Conservation (phyloP, 1,140 invertebrate genomes). For the Apis laboriosa region DNA sequence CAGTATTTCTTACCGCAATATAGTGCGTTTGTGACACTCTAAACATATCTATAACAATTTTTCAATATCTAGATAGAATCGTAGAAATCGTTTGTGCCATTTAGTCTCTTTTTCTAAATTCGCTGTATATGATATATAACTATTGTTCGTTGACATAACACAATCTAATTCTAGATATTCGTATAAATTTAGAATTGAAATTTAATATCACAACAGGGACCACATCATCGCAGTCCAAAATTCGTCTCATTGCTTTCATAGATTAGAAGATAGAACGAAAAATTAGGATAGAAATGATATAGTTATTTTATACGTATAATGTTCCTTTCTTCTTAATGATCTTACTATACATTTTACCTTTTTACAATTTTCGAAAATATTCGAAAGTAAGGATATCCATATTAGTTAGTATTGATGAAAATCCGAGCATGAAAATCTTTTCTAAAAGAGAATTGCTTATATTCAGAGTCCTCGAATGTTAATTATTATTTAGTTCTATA, state of each 20-base stretch:
- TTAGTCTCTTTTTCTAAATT: background rate
- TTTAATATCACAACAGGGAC: slow-evolving; percentile 18
- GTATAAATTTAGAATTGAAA: background rate
- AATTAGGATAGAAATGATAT: background rate
- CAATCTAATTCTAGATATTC: background rate
- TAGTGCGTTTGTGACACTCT: background rate
- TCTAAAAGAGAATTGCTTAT: too few relatives aligned
- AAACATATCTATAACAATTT: slow-evolving; percentile 9
- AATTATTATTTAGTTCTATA: background rate
- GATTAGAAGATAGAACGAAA: background rate
- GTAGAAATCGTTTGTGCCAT: too few relatives aligned
- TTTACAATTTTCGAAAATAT: background rate
- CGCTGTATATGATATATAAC: background rate
- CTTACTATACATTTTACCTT: background rate
- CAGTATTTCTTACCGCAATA: background rate
- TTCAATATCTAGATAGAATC: background rate
- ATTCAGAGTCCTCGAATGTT: too few relatives aligned
- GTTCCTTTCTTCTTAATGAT: background rate
- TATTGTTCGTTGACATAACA: background rate
- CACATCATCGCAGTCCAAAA: slow-evolving; percentile 11
- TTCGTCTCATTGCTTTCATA: background rate
- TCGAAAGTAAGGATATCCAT: background rate
- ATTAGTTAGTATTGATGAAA: background rate
- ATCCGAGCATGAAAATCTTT: background rate
- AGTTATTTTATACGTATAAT: background rate